Evolutionary conservation across 2,888 invertebrate species (phyloP), one percentile per base, ranked within the genome.

Genomic region (Omphaloscelis lunosa): DNA sequence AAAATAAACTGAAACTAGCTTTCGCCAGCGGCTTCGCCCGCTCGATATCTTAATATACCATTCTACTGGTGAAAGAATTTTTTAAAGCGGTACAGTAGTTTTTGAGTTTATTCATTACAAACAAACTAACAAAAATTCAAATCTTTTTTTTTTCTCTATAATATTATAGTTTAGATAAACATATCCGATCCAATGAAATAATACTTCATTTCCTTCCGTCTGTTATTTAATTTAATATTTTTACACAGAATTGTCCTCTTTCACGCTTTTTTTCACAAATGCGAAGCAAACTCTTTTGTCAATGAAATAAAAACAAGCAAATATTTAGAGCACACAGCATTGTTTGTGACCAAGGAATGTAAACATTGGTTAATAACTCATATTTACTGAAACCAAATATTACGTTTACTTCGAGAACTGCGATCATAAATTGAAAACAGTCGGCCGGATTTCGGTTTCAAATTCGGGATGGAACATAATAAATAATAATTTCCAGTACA

Each of bases 361-460:
- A 51, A 68, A 82, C 76, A 63, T 48, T 48, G 45, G 45, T 59
- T 59, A 39, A 15, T 62, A 67, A 62, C 39, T 59, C 53, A 27
- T 79, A 75, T 76, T 82, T 77, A 77, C 59, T 66, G 59, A 41
- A 59, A 48, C 23, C 65, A 63, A 82, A 66, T 70, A 70, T 70
- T 65, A 27, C 66, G 78, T 70, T 77, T 68, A 51, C 51, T 34
- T 66, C 8, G 65, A 76, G n/a, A 45, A 59, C 23, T 51, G 59
- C 53, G 20, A 70, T 66, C 65, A 39, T 61, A 61, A 77, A 67
- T 83, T 51, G 78, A 48, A 67, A 70, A 77, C 70, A 67, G 4
- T 27, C 51, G 20, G n/a, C n/a, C 59, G 83, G 62, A 63, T 56
- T 70, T 51, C 8, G 27, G 61, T 11, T 56, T 77, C 61, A 51